Percentiles rank a stretch among this genome's conserved stretches.
phyloP scores from a whole-genome alignment of 1,140 invertebrate genomes.

The Tenebrio molitor region DNA sequence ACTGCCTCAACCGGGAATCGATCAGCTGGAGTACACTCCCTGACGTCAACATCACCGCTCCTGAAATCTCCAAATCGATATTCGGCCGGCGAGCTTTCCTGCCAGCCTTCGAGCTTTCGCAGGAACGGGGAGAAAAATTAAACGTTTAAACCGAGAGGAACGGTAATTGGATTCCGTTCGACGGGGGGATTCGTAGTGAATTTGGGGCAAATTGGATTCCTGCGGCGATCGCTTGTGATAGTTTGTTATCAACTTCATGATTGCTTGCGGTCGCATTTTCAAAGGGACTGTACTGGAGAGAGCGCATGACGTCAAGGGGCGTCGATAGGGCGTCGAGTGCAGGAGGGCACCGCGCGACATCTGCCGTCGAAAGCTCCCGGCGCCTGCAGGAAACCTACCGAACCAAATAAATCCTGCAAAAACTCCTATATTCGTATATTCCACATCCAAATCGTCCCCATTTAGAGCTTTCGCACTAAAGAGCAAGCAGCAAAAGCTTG shows the following conservation, averaged over 20 bases:
- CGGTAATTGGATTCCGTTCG: neutral
- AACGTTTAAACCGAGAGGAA: neutral
- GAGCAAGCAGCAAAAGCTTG: too few species aligned
- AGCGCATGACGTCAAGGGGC: constrained; percentile 46
- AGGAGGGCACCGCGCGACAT: constrained; percentile 12
- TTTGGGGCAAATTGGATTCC: constrained; percentile 13
- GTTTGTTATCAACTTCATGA: constrained; percentile 7
- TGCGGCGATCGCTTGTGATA: constrained; percentile 18
- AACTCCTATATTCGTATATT: too few species aligned
- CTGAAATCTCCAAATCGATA: constrained; percentile 49
- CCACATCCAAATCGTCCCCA: too few species aligned
- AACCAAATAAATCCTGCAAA: too few species aligned
- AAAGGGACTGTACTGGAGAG: constrained; percentile 43
- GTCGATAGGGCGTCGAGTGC: constrained; percentile 43
- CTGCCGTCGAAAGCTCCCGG: neutral
- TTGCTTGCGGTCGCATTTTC: constrained; percentile 31
- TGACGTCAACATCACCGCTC: constrained; percentile 43
- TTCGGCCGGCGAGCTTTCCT: neutral
- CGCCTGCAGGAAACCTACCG: neutral
- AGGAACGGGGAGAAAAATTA: neutral
- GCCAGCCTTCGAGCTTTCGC: neutral
- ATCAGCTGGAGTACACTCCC: constrained; percentile 58
- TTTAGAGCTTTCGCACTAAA: too few species aligned
- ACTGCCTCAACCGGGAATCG: constrained; percentile 56
- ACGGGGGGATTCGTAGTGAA: neutral